These are phyloP conservation scores for Epinotia bilunana DNA, from an alignment of 2,888 invertebrate species.

Conservation along the genomic window DNA sequence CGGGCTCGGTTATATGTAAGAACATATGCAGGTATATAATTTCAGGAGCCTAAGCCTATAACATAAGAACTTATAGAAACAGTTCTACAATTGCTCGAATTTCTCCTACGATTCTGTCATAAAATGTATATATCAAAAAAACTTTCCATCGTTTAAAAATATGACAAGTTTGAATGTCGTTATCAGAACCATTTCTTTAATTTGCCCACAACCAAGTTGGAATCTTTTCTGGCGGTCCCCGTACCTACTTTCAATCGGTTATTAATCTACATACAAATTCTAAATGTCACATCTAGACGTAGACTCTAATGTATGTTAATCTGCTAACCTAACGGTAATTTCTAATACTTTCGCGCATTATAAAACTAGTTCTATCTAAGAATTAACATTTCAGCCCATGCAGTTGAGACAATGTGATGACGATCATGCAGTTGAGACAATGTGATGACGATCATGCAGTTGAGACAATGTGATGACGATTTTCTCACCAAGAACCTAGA, in stretches of 20 bases:
- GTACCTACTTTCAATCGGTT: not conserved
- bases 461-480: not conserved
- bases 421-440: not conserved
- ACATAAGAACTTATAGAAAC: too few relatives aligned
- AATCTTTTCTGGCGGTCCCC: not conserved
- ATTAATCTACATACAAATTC: not conserved
- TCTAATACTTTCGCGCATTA: conserved; percentile 32
- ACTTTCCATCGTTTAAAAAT: not conserved
- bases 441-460: not conserved
- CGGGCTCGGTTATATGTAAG: too few relatives aligned
- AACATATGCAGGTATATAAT: too few relatives aligned
- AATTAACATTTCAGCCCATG: not conserved
- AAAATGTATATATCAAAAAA: not conserved
- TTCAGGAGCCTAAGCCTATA: too few relatives aligned
- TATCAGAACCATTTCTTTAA: not conserved
- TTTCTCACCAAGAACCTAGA: not conserved
- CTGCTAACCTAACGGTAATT: conserved; percentile 14
- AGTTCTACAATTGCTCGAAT: not conserved
- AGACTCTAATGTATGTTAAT: conserved; percentile 21
- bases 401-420: too few relatives aligned
- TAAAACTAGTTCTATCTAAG: conserved; percentile 14
- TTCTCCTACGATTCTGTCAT: not conserved
- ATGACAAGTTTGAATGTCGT: too few relatives aligned
- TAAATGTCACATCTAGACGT: conserved; percentile 17
- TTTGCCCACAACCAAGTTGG: not conserved